Evolutionary conservation across 1,140 invertebrate genomes (phyloP), one percentile per base, ranked within the genome.

Genomic region (Mamestra configurata): DNA sequence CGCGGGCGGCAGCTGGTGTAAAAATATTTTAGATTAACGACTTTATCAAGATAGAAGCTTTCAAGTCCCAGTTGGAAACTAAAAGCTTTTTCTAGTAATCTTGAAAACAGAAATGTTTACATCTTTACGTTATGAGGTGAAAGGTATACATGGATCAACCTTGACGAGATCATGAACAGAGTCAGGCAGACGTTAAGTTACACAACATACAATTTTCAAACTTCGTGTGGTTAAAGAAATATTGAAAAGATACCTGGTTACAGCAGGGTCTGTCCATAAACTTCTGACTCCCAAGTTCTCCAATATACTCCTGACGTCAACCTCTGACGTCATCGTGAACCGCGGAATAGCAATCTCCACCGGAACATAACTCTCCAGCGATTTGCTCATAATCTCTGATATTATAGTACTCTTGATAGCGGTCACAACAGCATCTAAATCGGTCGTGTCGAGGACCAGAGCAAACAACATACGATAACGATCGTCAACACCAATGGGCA

Each of bases 201-300:
- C n/a, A n/a, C n/a, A n/a, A n/a, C n/a, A n/a, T n/a, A n/a, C n/a
- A n/a, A n/a, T n/a, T n/a, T n/a, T n/a, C n/a, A n/a, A n/a, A n/a
- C n/a, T n/a, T n/a, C n/a, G n/a, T n/a, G n/a, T n/a, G n/a, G n/a
- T n/a, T 59, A 27, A 35, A 4, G 15, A 35, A 27, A 3, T 7
- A 35, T 35, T n/a, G n/a, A n/a, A n/a, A 35, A 37, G 35, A 57
- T 55, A 79, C 77, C 49, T 57, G 31, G 77, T 79, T 18, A n/a
- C 64, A n/a, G 5, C 5, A 4, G 77, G 66, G 59, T 79, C 66
- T n/a, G 18, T 79, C 77, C 77, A 79, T 7, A 79, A 15, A 11
- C 20, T 20, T 7, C 20, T 59, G 13, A 79, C 51, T n/a, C 51
- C 64, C n/a, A 71, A 66, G 0, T 57, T 31, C 22, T 79, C 77